These are phyloP conservation scores for Chaetorhynchus papuensis DNA, from an alignment of 2,113 vertebrate species.

Conservation along the genomic window DNA sequence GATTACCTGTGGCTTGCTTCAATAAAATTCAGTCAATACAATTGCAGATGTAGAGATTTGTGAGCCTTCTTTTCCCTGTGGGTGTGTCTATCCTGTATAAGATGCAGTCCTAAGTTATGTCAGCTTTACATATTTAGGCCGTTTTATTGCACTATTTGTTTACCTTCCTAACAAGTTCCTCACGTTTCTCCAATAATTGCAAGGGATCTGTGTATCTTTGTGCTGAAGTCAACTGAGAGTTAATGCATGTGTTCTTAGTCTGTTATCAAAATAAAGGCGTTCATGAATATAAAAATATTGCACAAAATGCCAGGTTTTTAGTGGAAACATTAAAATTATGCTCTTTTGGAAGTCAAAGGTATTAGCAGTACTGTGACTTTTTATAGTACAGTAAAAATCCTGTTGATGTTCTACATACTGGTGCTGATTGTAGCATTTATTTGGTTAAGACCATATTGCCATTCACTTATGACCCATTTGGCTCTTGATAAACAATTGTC, in stretches of 20 bases:
- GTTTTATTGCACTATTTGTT: neutral
- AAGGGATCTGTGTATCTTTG: neutral
- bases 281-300: neutral
- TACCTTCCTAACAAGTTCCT: neutral
- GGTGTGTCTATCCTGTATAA: neutral
- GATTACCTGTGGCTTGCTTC: neutral
- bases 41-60: fast-evolving
- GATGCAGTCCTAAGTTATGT: neutral
- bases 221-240: neutral
- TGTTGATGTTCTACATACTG: neutral
- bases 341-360: neutral
- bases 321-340: neutral
- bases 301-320: neutral
- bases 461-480: neutral
- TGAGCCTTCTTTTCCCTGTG: neutral
- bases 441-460: neutral
- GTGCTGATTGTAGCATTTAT: neutral
- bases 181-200: neutral
- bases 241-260: neutral
- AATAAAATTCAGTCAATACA: neutral
- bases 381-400: neutral
- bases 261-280: neutral
- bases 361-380: neutral
- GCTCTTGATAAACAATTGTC: neutral
- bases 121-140: neutral